These are phyloP conservation scores for Pheosia tremula DNA, from an alignment of 2,888 invertebrate species.

Conservation along the genomic window DNA sequence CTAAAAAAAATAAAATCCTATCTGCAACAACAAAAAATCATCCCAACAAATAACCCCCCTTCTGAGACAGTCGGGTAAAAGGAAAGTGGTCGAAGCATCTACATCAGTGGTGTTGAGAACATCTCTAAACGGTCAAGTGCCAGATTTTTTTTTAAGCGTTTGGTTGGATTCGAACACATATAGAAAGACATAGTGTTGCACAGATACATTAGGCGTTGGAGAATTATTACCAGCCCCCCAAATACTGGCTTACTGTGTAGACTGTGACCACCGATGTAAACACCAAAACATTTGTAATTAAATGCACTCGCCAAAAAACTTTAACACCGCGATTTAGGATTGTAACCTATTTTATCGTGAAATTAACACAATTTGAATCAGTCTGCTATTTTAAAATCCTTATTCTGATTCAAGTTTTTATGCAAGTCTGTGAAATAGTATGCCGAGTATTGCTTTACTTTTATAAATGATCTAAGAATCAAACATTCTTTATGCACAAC, in stretches of 20 bases:
- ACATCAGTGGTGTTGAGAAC: conserved; percentile 76
- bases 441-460: too few species aligned
- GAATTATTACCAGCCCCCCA: conserved; percentile 63
- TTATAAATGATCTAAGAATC: too few species aligned
- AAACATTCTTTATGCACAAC: not conserved
- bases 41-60: too few species aligned
- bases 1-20: too few species aligned
- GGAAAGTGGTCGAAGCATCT: conserved; percentile 69
- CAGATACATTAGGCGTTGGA: conserved; percentile 52
- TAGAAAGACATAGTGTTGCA: conserved; percentile 62
- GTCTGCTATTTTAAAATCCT: too few species aligned
- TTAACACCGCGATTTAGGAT: conserved; percentile 57
- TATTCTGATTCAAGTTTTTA: too few species aligned
- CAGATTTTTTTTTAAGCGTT: conserved; percentile 66
- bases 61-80: not conserved
- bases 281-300: conserved; percentile 15
- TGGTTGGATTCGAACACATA: conserved; percentile 66
- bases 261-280: conserved; percentile 58
- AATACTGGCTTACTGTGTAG: conserved; percentile 72
- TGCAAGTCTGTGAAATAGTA: too few species aligned
- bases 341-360: too few species aligned
- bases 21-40: too few species aligned
- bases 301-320: conserved; percentile 25
- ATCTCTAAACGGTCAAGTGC: conserved; percentile 76
- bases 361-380: too few species aligned